Conservation (phyloP, 2,888 invertebrate species). For the Lacanobia oleracea region DNA sequence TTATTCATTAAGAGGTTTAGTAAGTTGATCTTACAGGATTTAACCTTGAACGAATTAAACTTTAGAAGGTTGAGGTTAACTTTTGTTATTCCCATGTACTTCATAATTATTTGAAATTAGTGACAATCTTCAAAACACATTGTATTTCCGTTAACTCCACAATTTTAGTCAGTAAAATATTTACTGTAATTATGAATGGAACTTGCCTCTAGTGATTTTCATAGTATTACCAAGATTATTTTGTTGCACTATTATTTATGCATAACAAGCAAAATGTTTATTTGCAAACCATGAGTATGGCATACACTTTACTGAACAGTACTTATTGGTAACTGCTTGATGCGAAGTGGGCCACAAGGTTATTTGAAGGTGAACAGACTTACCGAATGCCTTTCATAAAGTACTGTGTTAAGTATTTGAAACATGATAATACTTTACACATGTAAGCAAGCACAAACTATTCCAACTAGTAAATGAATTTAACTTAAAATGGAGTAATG, state of each 20-base stretch:
- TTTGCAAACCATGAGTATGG: background rate
- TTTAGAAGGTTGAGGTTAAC: constrained; percentile 21
- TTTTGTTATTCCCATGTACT: background rate
- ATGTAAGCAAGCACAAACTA: constrained; percentile 6
- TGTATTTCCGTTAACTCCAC: background rate
- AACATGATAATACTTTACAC: constrained; percentile 4
- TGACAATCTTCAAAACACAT: background rate
- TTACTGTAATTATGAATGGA: background rate
- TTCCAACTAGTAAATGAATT: background rate
- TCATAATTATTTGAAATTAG: background rate
- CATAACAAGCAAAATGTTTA: background rate
- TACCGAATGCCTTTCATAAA: constrained; percentile 32
- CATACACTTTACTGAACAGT: background rate
- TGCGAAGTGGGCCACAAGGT: constrained; percentile 42
- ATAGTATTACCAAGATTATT: background rate
- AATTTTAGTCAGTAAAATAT: too few species aligned
- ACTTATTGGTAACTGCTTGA: constrained; percentile 19
- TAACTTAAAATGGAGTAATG: background rate
- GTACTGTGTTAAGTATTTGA: constrained; percentile 34
- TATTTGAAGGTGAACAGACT: constrained; percentile 51
- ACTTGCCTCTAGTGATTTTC: background rate
- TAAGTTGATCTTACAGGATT: background rate
- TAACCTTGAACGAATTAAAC: constrained; percentile 12
- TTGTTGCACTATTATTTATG: background rate
- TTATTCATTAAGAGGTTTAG: background rate